Evolutionary conservation across 2,113 vertebrate species (phyloP).

Genomic region (Sinocyclocheilus rhinocerous): DNA sequence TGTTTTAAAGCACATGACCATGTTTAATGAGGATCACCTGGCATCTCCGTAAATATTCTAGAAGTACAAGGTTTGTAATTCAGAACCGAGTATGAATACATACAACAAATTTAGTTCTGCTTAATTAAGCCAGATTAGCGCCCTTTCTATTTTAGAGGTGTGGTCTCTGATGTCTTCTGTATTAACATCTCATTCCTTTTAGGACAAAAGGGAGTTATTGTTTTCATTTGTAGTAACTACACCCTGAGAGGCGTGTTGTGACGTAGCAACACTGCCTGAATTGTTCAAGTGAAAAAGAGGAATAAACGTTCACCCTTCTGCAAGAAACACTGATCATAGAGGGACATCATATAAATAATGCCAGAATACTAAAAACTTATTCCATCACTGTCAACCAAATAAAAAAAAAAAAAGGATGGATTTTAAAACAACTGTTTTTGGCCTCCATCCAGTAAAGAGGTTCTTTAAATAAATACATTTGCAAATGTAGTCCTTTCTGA

Average conservation of each 20-base stretch:
- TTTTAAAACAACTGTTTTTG: slow-evolving; percentile 5
- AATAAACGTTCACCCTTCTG: background rate
- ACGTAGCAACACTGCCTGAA: slow-evolving; percentile 11
- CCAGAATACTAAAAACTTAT: background rate
- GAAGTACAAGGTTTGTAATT: background rate
- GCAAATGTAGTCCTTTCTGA: background rate
- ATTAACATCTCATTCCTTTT: background rate
- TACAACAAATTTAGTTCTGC: background rate
- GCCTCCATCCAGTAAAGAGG: background rate
- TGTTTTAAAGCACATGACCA: background rate
- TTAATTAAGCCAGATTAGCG: background rate
- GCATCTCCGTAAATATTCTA: background rate
- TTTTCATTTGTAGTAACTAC: slow-evolving; percentile 10
- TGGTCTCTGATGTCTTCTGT: background rate
- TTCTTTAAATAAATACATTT: background rate
- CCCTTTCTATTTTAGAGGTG: background rate
- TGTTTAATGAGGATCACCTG: background rate
- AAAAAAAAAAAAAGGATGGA: background rate
- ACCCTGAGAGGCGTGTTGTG: slow-evolving; percentile 39
- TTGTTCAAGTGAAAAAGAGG: slow-evolving; percentile 15
- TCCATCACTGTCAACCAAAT: background rate
- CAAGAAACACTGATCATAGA: background rate
- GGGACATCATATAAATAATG: background rate
- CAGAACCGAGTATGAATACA: background rate
- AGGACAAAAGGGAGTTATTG: background rate